phyloP scores from a whole-genome alignment of 2,113 vertebrate genomes.

The Gavia stellata region DNA sequence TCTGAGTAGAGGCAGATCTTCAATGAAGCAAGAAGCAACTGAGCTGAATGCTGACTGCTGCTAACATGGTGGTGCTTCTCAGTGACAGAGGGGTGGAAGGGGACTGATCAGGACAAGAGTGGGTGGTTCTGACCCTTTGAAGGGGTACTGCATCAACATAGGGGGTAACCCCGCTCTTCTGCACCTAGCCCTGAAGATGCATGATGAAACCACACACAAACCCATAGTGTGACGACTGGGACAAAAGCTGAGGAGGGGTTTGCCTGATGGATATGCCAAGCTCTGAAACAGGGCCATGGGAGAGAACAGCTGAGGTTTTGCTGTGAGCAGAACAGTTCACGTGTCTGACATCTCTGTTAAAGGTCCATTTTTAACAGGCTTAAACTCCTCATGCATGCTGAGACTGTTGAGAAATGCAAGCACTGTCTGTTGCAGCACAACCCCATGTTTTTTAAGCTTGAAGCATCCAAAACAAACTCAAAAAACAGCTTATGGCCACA shows the following conservation, averaged over 20 bases:
- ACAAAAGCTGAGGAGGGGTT: neutral
- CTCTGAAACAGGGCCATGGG: neutral
- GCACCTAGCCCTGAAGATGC: neutral
- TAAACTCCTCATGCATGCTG: neutral
- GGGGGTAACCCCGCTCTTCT: neutral
- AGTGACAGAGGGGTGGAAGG: neutral
- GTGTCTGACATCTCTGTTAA: neutral
- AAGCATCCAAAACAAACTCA: neutral
- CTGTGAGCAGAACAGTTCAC: neutral
- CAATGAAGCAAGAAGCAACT: neutral
- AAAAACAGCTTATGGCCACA: neutral
- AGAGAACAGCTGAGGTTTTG: neutral
- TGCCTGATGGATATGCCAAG: neutral
- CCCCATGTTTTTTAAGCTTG: neutral
- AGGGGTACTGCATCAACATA: neutral
- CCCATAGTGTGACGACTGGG: rapidly evolving
- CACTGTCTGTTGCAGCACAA: neutral
- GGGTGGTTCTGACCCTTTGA: neutral
- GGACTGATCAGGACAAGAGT: neutral
- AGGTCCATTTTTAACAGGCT: neutral
- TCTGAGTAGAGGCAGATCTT: neutral
- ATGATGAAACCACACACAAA: neutral
- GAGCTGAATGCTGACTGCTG: neutral
- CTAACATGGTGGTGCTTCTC: neutral
- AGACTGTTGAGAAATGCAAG: neutral